Conservation (phyloP, 2,888 invertebrate species). For the Cheilosia scutellata region DNA sequence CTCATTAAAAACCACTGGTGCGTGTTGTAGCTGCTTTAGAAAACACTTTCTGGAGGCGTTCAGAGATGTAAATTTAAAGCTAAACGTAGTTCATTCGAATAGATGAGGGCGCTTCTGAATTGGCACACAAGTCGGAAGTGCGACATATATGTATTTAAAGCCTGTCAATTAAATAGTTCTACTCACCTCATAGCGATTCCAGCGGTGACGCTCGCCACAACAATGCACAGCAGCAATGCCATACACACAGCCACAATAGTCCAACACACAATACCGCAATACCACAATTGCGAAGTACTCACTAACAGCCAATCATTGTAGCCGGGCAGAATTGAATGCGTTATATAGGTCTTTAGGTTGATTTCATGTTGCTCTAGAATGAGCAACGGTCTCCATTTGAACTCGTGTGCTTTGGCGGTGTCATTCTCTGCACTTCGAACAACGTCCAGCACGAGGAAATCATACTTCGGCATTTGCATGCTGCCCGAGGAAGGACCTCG, state of each 20-base stretch:
- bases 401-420: conserved; percentile 63
- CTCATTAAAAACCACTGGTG: too few relatives aligned
- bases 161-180: not conserved
- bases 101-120: too few relatives aligned
- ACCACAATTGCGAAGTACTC: conserved; percentile 81
- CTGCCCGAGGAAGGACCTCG: conserved; percentile 35
- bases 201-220: conserved; percentile 82
- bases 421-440: conserved; percentile 77
- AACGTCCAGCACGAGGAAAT: conserved; percentile 84
- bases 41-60: too few relatives aligned
- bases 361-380: conserved; percentile 82
- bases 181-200: conserved; percentile 83
- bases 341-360: conserved; percentile 80
- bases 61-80: too few relatives aligned
- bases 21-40: too few relatives aligned
- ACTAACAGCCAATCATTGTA: conserved; percentile 83
- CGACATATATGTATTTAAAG: too few relatives aligned
- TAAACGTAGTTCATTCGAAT: too few relatives aligned
- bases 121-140: too few relatives aligned
- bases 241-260: conserved; percentile 82
- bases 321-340: conserved; percentile 83
- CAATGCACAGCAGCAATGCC: conserved; percentile 80
- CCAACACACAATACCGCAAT: conserved; percentile 83
- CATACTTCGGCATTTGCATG: conserved; percentile 80
- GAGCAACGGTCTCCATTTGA: conserved; percentile 83